phyloP scores from a whole-genome alignment of 2,113 vertebrate species.

The Terrapene triunguis region DNA sequence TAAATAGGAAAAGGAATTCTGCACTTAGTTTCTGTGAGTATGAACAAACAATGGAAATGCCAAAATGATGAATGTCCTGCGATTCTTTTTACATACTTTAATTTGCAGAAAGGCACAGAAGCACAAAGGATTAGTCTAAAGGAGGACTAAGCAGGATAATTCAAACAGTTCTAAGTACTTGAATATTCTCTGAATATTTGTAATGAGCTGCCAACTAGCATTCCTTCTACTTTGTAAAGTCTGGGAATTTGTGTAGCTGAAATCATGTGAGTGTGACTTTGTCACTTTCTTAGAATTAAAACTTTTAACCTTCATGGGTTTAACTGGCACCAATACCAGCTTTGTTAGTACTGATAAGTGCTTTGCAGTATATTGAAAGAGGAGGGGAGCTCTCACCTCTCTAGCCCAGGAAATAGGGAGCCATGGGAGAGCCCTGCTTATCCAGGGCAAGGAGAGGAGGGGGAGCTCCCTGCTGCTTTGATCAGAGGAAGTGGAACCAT shows the following conservation, averaged over 20 bases:
- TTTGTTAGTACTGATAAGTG: neutral
- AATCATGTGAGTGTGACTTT: neutral
- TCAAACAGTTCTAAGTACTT: constrained; percentile 9
- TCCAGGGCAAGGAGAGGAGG: neutral
- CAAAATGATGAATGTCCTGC: constrained; percentile 71
- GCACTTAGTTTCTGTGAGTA: constrained; percentile 51
- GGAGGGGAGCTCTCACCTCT: neutral
- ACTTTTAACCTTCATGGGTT: neutral
- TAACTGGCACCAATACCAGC: neutral
- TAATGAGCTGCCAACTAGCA: neutral
- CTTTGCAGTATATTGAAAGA: neutral
- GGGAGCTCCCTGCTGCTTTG: neutral
- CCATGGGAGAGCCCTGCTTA: neutral
- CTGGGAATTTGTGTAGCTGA: neutral
- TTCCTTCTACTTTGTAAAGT: neutral
- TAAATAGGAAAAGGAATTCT: constrained; percentile 71
- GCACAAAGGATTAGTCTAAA: constrained; percentile 30
- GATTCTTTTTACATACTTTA: constrained; percentile 59
- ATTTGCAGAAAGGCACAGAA: constrained; percentile 50
- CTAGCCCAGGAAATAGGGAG: neutral
- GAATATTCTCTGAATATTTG: constrained; percentile 29
- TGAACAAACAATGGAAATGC: constrained; percentile 78
- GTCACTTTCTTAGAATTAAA: neutral
- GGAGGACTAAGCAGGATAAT: constrained; percentile 16
- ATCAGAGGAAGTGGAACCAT: neutral